Percentiles rank a stretch among this genome's conserved stretches.
These are phyloP conservation scores for Druon quercuslanigerum DNA, from an alignment of 1,140 invertebrate genomes.

Conservation along the genomic window DNA sequence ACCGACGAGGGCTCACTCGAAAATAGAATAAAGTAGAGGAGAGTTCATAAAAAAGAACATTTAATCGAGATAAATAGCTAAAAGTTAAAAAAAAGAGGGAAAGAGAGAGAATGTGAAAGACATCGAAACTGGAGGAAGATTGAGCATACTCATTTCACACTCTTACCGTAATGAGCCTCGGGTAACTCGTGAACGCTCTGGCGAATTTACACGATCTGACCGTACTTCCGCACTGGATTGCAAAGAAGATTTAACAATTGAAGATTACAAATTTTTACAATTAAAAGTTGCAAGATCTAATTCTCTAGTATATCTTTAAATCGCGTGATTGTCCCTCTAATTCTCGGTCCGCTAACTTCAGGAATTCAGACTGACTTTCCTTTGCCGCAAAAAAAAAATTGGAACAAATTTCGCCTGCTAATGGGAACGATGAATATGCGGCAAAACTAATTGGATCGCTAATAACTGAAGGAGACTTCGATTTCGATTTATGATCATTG, in stretches of 20 bases:
- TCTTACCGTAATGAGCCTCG: constrained; percentile 48
- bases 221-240: constrained; percentile 55
- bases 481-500: not conserved
- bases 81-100: constrained; percentile 14
- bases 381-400: too few relatives aligned
- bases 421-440: too few relatives aligned
- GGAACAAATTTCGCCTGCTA: too few relatives aligned
- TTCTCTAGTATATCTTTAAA: too few relatives aligned
- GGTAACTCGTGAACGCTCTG: constrained; percentile 44
- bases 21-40: constrained; percentile 68
- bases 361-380: too few relatives aligned
- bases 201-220: constrained; percentile 47
- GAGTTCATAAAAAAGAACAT: constrained; percentile 47
- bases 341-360: too few relatives aligned
- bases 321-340: too few relatives aligned
- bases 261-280: too few relatives aligned
- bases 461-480: not conserved
- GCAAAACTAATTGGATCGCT: too few relatives aligned
- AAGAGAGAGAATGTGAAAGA: constrained; percentile 13
- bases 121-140: constrained; percentile 37
- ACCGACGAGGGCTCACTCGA: constrained; percentile 62
- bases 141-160: constrained; percentile 47
- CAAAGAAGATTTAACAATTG: constrained; percentile 36
- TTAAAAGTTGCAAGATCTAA: too few relatives aligned
- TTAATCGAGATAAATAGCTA: constrained; percentile 29